Evolutionary conservation across 2,888 invertebrate genomes (phyloP).

Genomic region (Polydrusus tereticollis): DNA sequence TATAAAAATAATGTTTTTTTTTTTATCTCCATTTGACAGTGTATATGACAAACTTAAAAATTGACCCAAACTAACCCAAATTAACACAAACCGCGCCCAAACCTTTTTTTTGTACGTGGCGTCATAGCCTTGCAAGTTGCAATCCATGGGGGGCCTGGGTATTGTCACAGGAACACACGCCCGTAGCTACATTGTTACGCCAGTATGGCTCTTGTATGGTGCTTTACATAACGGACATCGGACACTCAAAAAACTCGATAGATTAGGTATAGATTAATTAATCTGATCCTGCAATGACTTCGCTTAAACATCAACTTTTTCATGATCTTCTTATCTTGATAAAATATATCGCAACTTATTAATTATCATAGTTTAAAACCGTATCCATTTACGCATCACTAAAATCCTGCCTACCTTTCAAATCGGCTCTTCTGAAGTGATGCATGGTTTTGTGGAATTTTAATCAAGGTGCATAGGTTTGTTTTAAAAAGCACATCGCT

Average conservation of each 20-base stretch:
- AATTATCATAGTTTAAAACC: not conserved
- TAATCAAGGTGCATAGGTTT: not conserved
- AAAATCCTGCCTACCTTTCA: not conserved
- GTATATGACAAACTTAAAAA: too few species aligned
- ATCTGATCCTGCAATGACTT: not conserved
- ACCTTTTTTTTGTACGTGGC: too few species aligned
- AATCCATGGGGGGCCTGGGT: too few species aligned
- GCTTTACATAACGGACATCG: not conserved
- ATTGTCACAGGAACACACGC: too few species aligned
- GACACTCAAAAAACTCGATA: not conserved
- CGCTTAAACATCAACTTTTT: not conserved
- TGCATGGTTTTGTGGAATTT: constrained; percentile 6
- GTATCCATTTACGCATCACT: not conserved
- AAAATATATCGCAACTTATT: not conserved
- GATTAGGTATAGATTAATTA: not conserved
- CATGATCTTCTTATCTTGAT: not conserved
- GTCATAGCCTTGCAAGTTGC: too few species aligned
- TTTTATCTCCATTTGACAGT: too few species aligned
- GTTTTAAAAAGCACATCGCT: not conserved
- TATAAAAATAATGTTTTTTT: too few species aligned
- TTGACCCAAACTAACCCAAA: too few species aligned
- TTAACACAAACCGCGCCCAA: too few species aligned
- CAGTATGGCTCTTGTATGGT: too few species aligned
- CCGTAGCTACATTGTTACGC: too few species aligned
- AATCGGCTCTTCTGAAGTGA: not conserved